Percentiles rank a stretch among this genome's conserved stretches.
Conservation (phyloP, 2,113 vertebrate genomes). For the Pollimyrus isidori region DNA sequence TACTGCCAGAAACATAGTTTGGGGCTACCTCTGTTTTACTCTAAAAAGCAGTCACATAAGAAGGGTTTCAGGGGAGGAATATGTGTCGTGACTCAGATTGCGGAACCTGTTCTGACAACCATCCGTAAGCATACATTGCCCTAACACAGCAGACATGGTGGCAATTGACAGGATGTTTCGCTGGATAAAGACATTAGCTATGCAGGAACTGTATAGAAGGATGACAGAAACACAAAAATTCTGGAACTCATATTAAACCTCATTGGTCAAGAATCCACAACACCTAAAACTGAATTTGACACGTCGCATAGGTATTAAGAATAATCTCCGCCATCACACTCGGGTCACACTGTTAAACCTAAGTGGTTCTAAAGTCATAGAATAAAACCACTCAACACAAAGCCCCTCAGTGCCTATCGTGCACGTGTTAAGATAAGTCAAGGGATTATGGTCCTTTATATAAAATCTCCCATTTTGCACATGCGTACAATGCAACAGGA, state of each 20-base stretch:
- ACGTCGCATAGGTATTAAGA: background rate
- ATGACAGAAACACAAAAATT: background rate
- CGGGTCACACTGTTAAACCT: background rate
- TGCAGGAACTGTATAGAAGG: background rate
- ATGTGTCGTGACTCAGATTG: background rate
- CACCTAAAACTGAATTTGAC: background rate
- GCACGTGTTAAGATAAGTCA: background rate
- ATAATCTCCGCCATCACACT: background rate
- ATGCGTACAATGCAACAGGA: background rate
- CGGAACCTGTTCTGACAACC: background rate
- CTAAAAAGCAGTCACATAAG: background rate
- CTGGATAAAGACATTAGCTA: background rate
- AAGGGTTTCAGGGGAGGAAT: background rate
- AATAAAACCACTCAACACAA: background rate
- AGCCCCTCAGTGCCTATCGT: background rate
- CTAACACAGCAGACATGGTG: background rate
- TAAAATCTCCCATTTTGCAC: background rate
- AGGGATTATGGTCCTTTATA: background rate
- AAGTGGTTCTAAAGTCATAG: background rate
- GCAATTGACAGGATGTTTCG: background rate
- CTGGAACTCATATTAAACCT: background rate
- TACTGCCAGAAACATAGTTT: background rate
- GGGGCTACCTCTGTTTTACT: background rate
- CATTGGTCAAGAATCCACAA: background rate
- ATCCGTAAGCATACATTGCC: background rate